phyloP scores from a whole-genome alignment of 2,888 invertebrate genomes.

The Eupithecia vulgata region DNA sequence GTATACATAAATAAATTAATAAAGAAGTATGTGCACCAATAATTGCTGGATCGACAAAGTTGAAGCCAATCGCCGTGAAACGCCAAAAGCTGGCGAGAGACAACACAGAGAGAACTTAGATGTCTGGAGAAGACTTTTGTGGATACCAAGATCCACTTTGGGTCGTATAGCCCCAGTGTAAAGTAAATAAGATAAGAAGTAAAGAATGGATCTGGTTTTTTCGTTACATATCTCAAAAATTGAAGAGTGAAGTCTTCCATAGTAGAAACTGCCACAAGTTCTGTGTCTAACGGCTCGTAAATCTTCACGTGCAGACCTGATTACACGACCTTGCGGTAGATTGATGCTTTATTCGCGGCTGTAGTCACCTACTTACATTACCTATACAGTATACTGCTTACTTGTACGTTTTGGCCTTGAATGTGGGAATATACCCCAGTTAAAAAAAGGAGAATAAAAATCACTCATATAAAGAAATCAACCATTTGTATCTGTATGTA shows the following conservation, averaged over 20 bases:
- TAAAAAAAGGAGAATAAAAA: neutral
- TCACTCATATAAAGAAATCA: neutral
- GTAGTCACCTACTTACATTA: slow-evolving; percentile 7
- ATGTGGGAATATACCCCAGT: neutral
- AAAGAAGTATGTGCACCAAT: neutral
- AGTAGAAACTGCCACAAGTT: neutral
- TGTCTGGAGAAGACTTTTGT: too few species aligned
- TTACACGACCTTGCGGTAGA: slow-evolving; percentile 60
- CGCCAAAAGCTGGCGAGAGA: too few species aligned
- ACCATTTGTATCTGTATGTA: too few species aligned
- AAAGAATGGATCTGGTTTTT: too few species aligned
- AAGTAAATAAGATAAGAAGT: too few species aligned
- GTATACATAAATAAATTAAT: neutral
- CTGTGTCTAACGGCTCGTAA: slow-evolving; percentile 24
- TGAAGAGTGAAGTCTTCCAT: neutral
- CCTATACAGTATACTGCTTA: neutral
- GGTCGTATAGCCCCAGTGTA: too few species aligned
- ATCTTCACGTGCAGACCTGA: slow-evolving; percentile 44
- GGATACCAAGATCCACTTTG: too few species aligned
- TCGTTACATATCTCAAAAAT: neutral
- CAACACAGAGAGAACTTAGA: too few species aligned
- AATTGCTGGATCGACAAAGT: too few species aligned
- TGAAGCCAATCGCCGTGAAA: too few species aligned
- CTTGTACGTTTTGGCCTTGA: neutral
- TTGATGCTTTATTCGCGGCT: slow-evolving; percentile 58